These are phyloP conservation scores for Zeugodacus cucurbitae DNA, from an alignment of 1,140 invertebrate genomes.

Conservation along the genomic window DNA sequence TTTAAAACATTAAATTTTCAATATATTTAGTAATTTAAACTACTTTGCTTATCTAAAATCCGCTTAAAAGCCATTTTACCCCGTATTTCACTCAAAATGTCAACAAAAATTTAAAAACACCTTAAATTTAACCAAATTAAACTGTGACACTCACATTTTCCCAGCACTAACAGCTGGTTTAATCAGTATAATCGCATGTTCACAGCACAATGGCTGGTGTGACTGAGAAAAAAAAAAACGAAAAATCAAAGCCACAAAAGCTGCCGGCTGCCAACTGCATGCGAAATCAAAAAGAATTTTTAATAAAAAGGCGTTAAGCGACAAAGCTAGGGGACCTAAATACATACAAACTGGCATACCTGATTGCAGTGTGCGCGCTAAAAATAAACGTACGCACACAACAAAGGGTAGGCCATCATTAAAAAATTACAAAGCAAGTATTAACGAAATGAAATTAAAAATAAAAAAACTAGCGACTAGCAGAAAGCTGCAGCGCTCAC, in stretches of 20 bases:
- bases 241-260: conserved; percentile 27
- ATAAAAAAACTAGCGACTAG: neutral
- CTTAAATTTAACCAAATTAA: neutral
- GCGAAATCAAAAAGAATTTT: conserved; percentile 24
- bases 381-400: neutral
- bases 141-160: neutral
- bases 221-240: neutral
- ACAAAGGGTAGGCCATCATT: conserved; percentile 2
- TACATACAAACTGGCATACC: neutral
- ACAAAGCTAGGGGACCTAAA: neutral
- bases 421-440: conserved; percentile 25
- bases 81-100: no score
- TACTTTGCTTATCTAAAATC: no score
- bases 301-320: neutral
- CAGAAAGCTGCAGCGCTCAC: neutral
- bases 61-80: no score
- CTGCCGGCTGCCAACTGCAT: conserved; percentile 15
- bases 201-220: neutral
- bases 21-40: no score
- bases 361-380: neutral
- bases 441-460: neutral
- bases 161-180: neutral
- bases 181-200: neutral
- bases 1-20: no score
- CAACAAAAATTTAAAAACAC: neutral